Evolutionary conservation across 2,113 vertebrate species (phyloP).

Genomic region (Panthera uncia): DNA sequence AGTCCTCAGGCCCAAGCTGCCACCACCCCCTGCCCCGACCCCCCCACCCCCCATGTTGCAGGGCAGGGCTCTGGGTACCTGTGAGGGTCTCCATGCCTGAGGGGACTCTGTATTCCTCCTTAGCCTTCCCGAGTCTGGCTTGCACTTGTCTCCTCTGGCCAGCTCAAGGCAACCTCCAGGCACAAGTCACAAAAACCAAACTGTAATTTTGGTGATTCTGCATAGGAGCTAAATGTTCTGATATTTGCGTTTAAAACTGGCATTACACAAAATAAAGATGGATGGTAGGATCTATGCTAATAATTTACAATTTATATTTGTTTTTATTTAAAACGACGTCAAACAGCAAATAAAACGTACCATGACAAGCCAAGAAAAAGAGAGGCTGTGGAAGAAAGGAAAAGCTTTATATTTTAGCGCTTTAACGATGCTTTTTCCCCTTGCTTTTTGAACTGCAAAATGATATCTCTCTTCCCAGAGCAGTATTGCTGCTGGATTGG

Average conservation of each 20-base stretch:
- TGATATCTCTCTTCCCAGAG: neutral
- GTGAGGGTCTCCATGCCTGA: neutral
- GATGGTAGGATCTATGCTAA: slow-evolving; percentile 33
- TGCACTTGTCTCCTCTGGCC: neutral
- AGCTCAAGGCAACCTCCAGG: neutral
- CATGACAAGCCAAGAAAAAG: neutral
- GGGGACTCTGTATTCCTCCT: neutral
- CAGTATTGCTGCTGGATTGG: neutral
- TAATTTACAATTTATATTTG: slow-evolving; percentile 57
- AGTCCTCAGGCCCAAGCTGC: neutral
- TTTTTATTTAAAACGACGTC: slow-evolving; percentile 55
- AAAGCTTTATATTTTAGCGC: neutral
- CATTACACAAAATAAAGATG: slow-evolving; percentile 56
- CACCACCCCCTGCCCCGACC: too few species aligned
- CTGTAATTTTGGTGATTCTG: neutral
- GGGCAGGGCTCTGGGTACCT: neutral
- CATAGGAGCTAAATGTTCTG: neutral
- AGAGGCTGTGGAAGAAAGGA: neutral
- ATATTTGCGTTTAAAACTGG: slow-evolving; percentile 60
- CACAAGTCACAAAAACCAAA: neutral
- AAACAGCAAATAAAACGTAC: slow-evolving; percentile 46
- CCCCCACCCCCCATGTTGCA: neutral
- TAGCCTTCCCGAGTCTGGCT: neutral
- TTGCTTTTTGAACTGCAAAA: neutral
- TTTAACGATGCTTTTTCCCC: neutral